These are phyloP conservation scores for Grantiella picta DNA, from an alignment of 2,113 vertebrate species.

Conservation along the genomic window DNA sequence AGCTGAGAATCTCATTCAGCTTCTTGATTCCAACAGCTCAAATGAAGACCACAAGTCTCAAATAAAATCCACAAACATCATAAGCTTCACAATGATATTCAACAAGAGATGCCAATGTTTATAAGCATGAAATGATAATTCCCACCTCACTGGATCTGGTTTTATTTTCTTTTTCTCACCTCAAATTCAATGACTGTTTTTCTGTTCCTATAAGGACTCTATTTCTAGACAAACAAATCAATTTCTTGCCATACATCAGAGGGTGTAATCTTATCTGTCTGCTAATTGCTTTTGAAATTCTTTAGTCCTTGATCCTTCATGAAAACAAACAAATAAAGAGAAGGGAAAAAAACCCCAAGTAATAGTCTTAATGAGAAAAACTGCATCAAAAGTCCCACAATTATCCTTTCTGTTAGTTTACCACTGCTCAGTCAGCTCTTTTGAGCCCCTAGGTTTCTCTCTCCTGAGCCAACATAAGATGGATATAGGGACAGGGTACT, in stretches of 20 bases:
- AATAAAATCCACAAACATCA: slow-evolving; percentile 50
- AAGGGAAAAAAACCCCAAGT: not conserved
- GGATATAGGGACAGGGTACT: not conserved
- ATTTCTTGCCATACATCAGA: not conserved
- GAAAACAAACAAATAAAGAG: not conserved
- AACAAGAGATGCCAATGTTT: not conserved
- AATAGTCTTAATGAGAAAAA: not conserved
- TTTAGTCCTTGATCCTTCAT: not conserved
- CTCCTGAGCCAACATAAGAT: not conserved
- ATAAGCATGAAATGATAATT: slow-evolving; percentile 17
- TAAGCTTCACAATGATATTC: not conserved
- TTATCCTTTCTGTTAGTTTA: not conserved
- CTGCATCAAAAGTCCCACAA: not conserved
- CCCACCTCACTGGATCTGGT: not conserved
- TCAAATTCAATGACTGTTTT: not conserved
- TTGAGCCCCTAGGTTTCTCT: not conserved
- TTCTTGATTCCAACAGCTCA: slow-evolving; percentile 47
- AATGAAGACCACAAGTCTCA: slow-evolving; percentile 50
- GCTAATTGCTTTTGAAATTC: not conserved
- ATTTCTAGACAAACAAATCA: not conserved
- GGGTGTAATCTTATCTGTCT: not conserved
- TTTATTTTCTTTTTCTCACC: slow-evolving; percentile 28
- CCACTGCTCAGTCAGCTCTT: not conserved
- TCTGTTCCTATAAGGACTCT: not conserved
- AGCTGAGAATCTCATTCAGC: slow-evolving; percentile 56